A percentile compares a stretch with the other conserved stretches of the same genome.
phyloP scores from a whole-genome alignment of 2,113 vertebrate genomes.

The Pterophyllum scalare region DNA sequence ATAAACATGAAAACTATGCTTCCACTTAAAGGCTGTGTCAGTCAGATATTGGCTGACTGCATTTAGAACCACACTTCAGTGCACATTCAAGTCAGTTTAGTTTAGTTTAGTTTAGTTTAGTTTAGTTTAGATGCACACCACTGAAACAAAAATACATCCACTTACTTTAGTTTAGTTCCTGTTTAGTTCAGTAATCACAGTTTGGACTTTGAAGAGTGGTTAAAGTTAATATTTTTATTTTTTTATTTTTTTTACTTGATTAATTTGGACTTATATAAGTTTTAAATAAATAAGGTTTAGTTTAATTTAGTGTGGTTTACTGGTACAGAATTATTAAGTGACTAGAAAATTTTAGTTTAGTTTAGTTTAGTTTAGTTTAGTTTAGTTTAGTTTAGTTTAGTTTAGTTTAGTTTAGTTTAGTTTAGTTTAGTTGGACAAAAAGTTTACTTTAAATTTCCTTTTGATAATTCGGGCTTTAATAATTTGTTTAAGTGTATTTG shows the following conservation, averaged over 20 bases:
- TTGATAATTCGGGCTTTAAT: background rate
- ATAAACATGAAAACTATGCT: background rate
- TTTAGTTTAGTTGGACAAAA: background rate
- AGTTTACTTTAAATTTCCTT: too few species aligned
- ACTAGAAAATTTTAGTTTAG: background rate
- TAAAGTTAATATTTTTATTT: background rate
- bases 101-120: too few species aligned
- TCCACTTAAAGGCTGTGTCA: background rate
- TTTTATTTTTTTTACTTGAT: background rate
- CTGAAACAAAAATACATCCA: background rate
- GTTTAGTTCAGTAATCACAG: background rate
- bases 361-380: constrained; percentile 10
- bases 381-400: background rate
- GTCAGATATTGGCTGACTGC: background rate
- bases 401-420: background rate
- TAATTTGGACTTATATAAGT: background rate
- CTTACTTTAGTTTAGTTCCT: background rate
- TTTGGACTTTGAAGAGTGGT: background rate
- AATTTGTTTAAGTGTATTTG: background rate
- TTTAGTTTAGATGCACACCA: background rate
- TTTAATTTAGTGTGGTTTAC: background rate
- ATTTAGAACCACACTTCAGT: background rate
- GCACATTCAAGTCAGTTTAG: constrained; percentile 1
- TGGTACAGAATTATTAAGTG: too few species aligned
- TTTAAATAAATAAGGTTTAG: background rate